Evolutionary conservation across 2,113 vertebrate species (phyloP), one percentile per base, ranked within the genome.

Genomic region (Periophthalmodon schlosseri): DNA sequence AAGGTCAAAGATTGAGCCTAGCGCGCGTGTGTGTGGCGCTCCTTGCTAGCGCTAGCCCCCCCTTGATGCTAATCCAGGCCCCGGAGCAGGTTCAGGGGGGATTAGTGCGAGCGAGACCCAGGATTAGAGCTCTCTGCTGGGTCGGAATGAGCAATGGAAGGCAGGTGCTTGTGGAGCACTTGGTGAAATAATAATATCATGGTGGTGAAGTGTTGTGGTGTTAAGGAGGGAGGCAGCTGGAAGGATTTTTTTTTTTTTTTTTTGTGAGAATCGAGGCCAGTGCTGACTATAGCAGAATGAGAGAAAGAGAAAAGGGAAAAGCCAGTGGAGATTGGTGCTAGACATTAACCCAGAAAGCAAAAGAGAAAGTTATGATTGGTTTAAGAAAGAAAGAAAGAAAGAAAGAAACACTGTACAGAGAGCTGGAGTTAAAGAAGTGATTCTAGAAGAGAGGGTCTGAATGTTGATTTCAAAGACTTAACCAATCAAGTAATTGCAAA

Each of bases 11-110:
- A 83, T 81, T 76, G 66, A 72, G 34, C 2, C 70, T 10, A 9
- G 77, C 74, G 28, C 9, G 69, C 24, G 65, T 68, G 73, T 69
- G 65, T 58, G 77, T 63, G 73, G 46, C 63, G 56, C 74, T 73
- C 73, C 78, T 69, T 63, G 47, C 63, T 60, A 57, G 70, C 83
- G 79, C 78, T 73, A 71, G 24, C 58, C 70, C 82, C 80, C 86
- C 84, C 85, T 79, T 79, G 88, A 88, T 92, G 88, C 87, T 94
- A 94, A 92, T 94, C 92, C 93, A 34, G 60, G 28, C 87, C 89
- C 87, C 87, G 90, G 91, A 94, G 91, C 87, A 91, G 91, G 91
- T 91, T 90, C 89, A 89, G 80, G 86, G 77, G 82, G 93, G 93
- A 94, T 94, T 93, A 92, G 88, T 75, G 85, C 77, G 79, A 83